phyloP scores from a whole-genome alignment of 2,797 vertebrate species.

The Protosalanx chinensis region DNA sequence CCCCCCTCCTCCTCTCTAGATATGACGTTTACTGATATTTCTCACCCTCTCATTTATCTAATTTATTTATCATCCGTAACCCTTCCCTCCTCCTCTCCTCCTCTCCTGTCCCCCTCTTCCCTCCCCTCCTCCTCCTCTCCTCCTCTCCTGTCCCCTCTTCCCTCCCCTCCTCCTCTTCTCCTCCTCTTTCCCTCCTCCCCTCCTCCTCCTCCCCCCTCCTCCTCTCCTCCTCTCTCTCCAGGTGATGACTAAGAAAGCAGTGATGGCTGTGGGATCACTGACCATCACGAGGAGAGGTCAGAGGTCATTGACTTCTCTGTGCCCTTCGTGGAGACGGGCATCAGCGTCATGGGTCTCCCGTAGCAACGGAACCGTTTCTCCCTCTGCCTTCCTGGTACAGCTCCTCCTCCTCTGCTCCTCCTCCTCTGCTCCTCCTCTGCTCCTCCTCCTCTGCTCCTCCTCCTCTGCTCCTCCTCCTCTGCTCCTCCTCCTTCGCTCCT shows the following conservation, averaged over 20 bases:
- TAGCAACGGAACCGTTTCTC: constrained; percentile 96
- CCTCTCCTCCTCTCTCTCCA: constrained; percentile 46
- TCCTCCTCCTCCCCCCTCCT: background rate
- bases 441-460: background rate
- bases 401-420: no score
- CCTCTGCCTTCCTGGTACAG: constrained; percentile 95
- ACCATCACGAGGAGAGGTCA: constrained; percentile 95
- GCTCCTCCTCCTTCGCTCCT: no score
- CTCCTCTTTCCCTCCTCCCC: constrained; percentile 21
- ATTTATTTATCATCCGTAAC: no score
- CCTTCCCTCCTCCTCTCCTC: background rate
- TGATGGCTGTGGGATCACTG: constrained; percentile 94
- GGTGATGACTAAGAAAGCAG: constrained; percentile 93
- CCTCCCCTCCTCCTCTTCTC: background rate
- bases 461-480: no score
- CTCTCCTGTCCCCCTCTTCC: background rate
- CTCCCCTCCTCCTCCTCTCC: background rate
- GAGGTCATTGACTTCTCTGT: constrained; percentile 97
- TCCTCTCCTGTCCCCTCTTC: background rate
- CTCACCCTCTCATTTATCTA: background rate
- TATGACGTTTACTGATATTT: background rate
- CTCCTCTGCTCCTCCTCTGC: background rate
- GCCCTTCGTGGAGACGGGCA: constrained; percentile 97
- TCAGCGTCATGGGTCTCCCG: constrained; percentile 99
- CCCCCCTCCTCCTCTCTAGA: background rate